Base-by-base conservation (phyloP, 2,797 vertebrate genomes). In the Paratrypauchen microcephalus region DNA sequence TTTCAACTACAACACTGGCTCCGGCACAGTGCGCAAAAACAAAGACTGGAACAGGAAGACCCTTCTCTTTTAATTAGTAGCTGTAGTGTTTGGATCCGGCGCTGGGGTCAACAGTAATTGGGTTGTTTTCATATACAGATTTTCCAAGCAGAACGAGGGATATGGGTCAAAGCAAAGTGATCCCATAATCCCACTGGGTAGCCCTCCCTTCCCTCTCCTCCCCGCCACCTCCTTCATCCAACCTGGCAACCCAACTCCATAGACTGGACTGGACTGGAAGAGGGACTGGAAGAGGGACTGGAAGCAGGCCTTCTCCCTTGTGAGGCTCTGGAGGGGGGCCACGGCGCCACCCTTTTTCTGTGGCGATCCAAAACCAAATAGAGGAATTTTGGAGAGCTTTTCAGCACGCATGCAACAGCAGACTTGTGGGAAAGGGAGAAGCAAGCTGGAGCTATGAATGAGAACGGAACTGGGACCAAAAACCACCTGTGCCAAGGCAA, bases 21-120 rank as follows among this genome's bases (percentile, higher is more conserved):
- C 74, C 59, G 66, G 54, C 76, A 80, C 80, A 81, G 68, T 74
- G 77, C 78, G 77, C 71, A 82, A 75, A 83, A 82, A 82, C 83
- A 87, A 88, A 88, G 76, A 58, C 72, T 68, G 67, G 78, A 84
- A 80, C 74, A 69, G 80, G 85, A 91, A 86, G 68, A 69, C 71
- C 82, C 87, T 89, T 92, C 87, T 76, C 75, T 88, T 92, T 91
- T 91, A 93, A 93, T 92, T 91, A 91, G 90, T 91, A 77, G 54
- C 85, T 75, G 84, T 89, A 84, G 85, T 80, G 85, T 89, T 89
- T 84, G 83, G 88, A 91, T 85, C 85, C 74, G 65, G 85, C 70
- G 73, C 84, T 83, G 79, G 84, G 90, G 90, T 92, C 89, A 91
- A 80, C 81, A 83, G 83, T 91, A 93, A 92, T 92, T 92, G 89